phyloP scores from a whole-genome alignment of 2,888 invertebrate species.

The Bellardia bayeri region DNA sequence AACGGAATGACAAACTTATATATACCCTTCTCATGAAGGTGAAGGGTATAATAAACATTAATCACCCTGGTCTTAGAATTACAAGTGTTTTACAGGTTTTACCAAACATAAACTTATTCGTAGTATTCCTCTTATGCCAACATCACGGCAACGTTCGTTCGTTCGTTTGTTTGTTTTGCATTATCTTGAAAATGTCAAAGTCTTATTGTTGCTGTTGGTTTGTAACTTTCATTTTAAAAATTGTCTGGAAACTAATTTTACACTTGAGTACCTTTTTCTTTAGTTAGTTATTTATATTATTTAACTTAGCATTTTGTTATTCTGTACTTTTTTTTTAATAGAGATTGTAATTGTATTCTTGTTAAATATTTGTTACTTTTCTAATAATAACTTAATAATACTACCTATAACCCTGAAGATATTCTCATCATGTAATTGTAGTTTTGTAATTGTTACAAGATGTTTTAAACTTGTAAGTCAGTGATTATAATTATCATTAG shows the following conservation, averaged over 20 bases:
- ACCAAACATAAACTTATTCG: no score
- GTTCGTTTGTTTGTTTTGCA: no score
- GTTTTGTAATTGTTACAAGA: slow-evolving; percentile 48
- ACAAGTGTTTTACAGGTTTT: no score
- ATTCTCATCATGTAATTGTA: slow-evolving; percentile 57
- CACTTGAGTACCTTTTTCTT: slow-evolving; percentile 55
- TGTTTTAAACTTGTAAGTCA: slow-evolving; percentile 13
- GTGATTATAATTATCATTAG: slow-evolving; percentile 2
- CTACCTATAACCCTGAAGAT: slow-evolving; percentile 57
- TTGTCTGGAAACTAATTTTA: slow-evolving; percentile 54
- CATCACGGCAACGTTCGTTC: no score
- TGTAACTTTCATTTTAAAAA: slow-evolving; percentile 49
- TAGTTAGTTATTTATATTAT: slow-evolving; percentile 42
- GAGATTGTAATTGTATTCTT: slow-evolving; percentile 45
- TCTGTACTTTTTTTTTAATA: not conserved
- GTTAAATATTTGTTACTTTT: slow-evolving; percentile 55
- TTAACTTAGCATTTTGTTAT: slow-evolving; percentile 6
- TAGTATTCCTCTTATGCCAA: no score
- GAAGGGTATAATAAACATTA: no score
- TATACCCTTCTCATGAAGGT: no score
- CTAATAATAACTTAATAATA: slow-evolving; percentile 56
- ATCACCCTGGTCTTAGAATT: no score
- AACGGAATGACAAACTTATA: no score
- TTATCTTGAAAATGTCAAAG: not conserved
- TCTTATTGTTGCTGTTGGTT: not conserved